A percentile compares a stretch with the other conserved stretches of the same genome.
Conservation (phyloP, 2,888 invertebrate species). For the Drosophila rubida region DNA sequence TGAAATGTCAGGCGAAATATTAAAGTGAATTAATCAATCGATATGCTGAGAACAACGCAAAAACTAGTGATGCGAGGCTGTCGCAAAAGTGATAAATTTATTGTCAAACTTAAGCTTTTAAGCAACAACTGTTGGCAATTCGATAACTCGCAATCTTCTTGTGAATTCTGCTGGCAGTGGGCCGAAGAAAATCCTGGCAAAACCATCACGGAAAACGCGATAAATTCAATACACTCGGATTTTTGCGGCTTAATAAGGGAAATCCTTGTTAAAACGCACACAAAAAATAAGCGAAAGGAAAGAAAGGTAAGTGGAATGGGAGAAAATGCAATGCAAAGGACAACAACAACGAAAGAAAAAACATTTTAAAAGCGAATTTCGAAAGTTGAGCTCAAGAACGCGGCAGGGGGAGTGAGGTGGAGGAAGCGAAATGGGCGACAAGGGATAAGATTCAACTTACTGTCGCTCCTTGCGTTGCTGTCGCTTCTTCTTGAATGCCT, state of each 20-base stretch:
- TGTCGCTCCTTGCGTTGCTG: slow-evolving; percentile 94
- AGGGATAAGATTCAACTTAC: slow-evolving; percentile 86
- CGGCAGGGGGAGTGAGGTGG: background rate
- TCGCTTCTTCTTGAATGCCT: slow-evolving; percentile 95
- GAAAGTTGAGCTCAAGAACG: slow-evolving; percentile 15
- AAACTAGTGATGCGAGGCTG: background rate
- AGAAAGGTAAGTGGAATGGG: background rate
- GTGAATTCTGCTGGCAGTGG: slow-evolving; percentile 2
- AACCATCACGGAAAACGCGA: slow-evolving; percentile 31
- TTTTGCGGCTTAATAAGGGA: slow-evolving; percentile 43
- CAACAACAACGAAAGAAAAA: slow-evolving; percentile 15
- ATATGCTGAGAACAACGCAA: background rate
- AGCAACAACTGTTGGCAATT: background rate
- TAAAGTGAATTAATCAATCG: background rate
- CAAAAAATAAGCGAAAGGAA: no score
- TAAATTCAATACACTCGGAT: slow-evolving; percentile 59
- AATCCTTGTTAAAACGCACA: slow-evolving; percentile 42
- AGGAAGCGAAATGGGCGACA: slow-evolving; percentile 5
- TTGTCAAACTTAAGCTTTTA: slow-evolving; percentile 16
- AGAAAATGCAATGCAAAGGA: slow-evolving; percentile 24
- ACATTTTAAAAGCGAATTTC: slow-evolving; percentile 22
- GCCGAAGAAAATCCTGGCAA: slow-evolving; percentile 8
- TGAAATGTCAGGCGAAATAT: background rate
- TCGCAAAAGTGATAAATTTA: background rate
- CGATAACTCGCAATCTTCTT: background rate